Conservation (phyloP, 37 sponge, comb jelly and placozoan genomes). For the Theonella swinhoei region DNA sequence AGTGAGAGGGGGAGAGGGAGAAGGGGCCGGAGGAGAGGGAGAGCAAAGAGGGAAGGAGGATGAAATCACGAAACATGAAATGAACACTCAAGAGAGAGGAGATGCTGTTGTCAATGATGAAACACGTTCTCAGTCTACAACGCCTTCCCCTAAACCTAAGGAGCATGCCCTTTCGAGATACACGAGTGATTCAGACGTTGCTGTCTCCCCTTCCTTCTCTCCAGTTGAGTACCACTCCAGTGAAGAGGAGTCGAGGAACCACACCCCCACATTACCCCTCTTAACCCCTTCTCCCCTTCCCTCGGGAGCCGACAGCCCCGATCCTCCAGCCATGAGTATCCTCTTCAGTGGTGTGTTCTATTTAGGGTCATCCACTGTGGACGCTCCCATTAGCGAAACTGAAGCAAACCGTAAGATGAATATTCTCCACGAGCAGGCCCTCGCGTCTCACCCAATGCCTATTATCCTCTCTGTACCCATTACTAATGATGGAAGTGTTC, state of each 20-base stretch:
- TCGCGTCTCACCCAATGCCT: constrained; percentile 48
- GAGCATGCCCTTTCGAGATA: constrained; percentile 20
- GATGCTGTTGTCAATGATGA: too few species aligned
- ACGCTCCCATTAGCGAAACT: constrained; percentile 84
- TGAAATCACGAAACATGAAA: too few species aligned
- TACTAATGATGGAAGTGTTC: constrained; percentile 56
- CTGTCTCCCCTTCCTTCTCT: constrained; percentile 2
- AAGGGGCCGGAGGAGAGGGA: neutral
- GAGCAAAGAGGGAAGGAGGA: neutral
- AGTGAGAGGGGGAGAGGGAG: neutral
- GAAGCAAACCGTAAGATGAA: constrained; percentile 84
- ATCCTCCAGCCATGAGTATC: constrained; percentile 26
- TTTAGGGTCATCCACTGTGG: constrained; percentile 85
- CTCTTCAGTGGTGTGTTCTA: constrained; percentile 63
- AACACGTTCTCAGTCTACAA: neutral
- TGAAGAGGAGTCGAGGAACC: neutral
- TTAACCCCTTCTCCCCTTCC: neutral
- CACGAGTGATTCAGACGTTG: constrained; percentile 40
- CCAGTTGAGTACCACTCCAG: neutral
- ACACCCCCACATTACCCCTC: neutral
- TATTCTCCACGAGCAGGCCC: constrained; percentile 67
- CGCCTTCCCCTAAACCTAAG: constrained; percentile 14
- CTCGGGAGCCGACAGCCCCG: neutral
- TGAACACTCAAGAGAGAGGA: too few species aligned
- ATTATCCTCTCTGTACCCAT: constrained; percentile 68